These are phyloP conservation scores for Charanyca ferruginea DNA, from an alignment of 2,888 invertebrate species.

Conservation along the genomic window DNA sequence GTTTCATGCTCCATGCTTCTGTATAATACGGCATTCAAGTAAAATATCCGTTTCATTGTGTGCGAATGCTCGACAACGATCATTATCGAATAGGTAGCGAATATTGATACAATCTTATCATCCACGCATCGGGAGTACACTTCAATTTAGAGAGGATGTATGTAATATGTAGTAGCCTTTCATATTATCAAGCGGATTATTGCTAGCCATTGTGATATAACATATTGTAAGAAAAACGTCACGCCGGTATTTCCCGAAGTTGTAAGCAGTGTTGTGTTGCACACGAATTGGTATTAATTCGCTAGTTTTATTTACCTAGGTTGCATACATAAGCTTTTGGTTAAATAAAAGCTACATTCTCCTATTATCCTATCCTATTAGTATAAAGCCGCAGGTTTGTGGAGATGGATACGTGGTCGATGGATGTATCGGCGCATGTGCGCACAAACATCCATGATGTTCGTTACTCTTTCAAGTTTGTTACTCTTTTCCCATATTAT, in stretches of 20 bases:
- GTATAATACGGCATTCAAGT: conserved; percentile 43
- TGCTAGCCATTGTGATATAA: conserved; percentile 2
- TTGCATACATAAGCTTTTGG: no score
- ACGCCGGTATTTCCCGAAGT: conserved; percentile 5
- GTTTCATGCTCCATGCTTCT: conserved; percentile 57
- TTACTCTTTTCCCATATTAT: no score
- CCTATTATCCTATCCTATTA: no score
- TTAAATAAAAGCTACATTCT: no score
- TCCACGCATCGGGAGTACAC: conserved; percentile 21
- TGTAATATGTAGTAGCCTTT: background rate
- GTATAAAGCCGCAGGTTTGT: no score
- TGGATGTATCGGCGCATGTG: no score
- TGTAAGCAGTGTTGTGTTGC: background rate
- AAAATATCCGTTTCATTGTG: conserved; percentile 49
- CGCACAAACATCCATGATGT: no score
- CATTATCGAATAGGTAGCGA: conserved; percentile 21
- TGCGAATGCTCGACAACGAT: conserved; percentile 10
- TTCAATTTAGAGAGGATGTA: conserved; percentile 8
- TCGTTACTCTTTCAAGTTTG: no score
- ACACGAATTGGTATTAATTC: no score
- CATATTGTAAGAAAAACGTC: background rate
- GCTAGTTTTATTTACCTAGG: no score
- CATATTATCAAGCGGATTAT: conserved; percentile 4
- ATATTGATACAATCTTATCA: conserved; percentile 45
- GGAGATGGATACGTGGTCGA: no score